Conservation (phyloP, 2,888 invertebrate species). For the Odontothrips loti region DNA sequence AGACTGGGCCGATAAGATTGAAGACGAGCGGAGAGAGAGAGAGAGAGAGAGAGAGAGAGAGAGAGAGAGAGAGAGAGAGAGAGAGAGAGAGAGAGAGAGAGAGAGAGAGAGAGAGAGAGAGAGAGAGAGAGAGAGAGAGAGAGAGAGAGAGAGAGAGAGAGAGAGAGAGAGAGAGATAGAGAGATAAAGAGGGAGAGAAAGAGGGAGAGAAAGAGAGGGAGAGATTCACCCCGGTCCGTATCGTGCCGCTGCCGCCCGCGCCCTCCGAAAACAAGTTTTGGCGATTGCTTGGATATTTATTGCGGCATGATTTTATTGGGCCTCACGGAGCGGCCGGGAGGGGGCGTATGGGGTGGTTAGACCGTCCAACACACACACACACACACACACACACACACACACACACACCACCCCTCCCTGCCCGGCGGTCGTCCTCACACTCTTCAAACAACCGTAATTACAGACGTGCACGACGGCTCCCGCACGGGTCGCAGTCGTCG, state of each 20-base stretch:
- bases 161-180: conserved; percentile 34
- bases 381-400: neutral
- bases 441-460: no score
- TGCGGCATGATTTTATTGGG: conserved; percentile 16
- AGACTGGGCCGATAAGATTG: conserved; percentile 28
- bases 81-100: conserved; percentile 34
- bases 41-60: conserved; percentile 31
- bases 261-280: conserved; percentile 20
- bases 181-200: no score
- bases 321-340: neutral
- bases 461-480: no score
- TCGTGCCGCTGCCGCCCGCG: neutral
- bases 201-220: neutral
- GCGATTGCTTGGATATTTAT: conserved; percentile 30
- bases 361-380: neutral
- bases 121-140: conserved; percentile 35
- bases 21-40: conserved; percentile 38
- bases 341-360: conserved; percentile 34
- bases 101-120: conserved; percentile 27
- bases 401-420: no score
- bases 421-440: no score
- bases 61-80: neutral
- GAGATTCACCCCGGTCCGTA: neutral
- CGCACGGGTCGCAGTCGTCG: no score
- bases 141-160: conserved; percentile 29